A percentile compares a stretch with the other conserved stretches of the same genome.
Evolutionary conservation across 2,797 vertebrate genomes (phyloP).

Genomic region (Myiotriccus ornatus): DNA sequence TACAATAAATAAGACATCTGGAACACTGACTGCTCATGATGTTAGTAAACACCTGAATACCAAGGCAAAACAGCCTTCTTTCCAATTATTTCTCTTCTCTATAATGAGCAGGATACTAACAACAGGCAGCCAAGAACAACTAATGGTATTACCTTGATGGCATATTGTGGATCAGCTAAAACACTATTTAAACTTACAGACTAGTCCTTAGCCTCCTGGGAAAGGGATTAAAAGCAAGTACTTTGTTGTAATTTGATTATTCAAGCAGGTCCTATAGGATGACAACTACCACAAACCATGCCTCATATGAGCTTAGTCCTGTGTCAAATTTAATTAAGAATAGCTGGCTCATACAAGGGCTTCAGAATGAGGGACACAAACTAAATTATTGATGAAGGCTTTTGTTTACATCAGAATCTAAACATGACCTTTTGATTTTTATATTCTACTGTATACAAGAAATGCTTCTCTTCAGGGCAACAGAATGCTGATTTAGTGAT

Average conservation of each 20-base stretch:
- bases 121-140: not conserved
- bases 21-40: not conserved
- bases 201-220: not conserved
- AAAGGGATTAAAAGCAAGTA: not conserved
- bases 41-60: not conserved
- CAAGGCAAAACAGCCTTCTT: not conserved
- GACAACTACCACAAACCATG: not conserved
- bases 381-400: not conserved
- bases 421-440: not conserved
- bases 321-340: not conserved
- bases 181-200: not conserved
- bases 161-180: not conserved
- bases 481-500: not conserved
- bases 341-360: not conserved
- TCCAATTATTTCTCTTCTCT: not conserved
- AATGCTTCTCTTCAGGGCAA: not conserved
- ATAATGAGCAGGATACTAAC: not conserved
- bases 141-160: not conserved
- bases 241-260: not conserved
- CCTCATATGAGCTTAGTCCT: not conserved
- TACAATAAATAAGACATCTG: not conserved
- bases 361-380: not conserved
- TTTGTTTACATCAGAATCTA: not conserved
- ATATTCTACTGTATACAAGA: not conserved
- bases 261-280: not conserved